Evolutionary conservation across 2,888 invertebrate genomes (phyloP).

Genomic region (Sesamia inferens): DNA sequence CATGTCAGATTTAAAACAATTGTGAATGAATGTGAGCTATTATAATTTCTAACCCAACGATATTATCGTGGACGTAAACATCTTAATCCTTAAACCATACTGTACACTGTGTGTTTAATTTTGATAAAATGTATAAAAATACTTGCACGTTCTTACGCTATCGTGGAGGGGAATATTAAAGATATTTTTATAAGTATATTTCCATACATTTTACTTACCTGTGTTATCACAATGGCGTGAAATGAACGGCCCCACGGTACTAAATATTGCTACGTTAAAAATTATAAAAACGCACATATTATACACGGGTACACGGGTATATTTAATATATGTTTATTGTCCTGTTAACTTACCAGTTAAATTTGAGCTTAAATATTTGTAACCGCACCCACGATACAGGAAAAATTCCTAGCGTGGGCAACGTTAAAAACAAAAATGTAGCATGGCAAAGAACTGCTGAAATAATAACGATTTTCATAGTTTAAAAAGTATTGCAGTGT

Average conservation of each 20-base stretch:
- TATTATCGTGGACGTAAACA: not conserved
- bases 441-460: not conserved
- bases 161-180: not conserved
- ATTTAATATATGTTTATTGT: not conserved
- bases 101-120: not conserved
- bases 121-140: not conserved
- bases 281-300: no score
- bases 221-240: not conserved
- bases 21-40: not conserved
- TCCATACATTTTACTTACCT: not conserved
- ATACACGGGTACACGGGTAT: no score
- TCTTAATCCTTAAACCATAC: not conserved
- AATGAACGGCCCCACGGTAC: no score
- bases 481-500: not conserved
- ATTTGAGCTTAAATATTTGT: no score
- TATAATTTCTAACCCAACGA: not conserved
- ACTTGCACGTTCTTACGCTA: not conserved
- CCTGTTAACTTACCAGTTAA: not conserved
- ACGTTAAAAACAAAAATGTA: not conserved
- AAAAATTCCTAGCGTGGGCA: no score
- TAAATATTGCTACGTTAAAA: no score
- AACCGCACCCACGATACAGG: no score
- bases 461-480: not conserved
- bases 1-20: slow-evolving; percentile 18
- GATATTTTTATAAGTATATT: not conserved